Evolutionary conservation across 2,888 invertebrate genomes (phyloP), one percentile per base, ranked within the genome.

Genomic region (Eilema depressum): DNA sequence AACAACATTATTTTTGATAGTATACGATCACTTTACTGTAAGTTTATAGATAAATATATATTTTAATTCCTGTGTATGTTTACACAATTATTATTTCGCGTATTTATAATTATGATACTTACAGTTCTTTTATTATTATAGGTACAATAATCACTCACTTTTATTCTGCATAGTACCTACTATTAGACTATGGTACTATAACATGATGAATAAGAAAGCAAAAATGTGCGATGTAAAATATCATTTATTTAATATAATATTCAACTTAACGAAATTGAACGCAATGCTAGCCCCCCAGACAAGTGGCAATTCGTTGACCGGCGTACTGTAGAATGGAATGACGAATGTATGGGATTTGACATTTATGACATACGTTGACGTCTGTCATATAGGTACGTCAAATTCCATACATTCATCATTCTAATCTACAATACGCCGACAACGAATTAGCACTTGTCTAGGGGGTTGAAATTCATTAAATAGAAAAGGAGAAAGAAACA

Each of bases 211-310:
- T 20, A 47, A 20, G 1, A 20, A 47, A 47, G 20, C 20, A 47
- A 47, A 7, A 7, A 20, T 47, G 20, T 47, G 4, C 5, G 20
- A 17, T 57, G 17, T 56, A 25, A 47, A 47, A 47, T 47, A 63
- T 26, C 20, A 63, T n/a, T n/a, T n/a, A n/a, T n/a, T n/a, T n/a
- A n/a, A n/a, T n/a, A 25, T 25, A 30, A 23, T 3, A 57, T 56
- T 30, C 20, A 25, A 62, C 26, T 30, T 26, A 67, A 62, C 28
- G 70, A 70, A 47, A 47, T 47, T 5, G 20, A 47, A 47, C 20
- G 20, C 47, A n/a, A n/a, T n/a, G n/a, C n/a, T n/a, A n/a, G n/a
- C n/a, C n/a, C n/a, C n/a, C n/a, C n/a, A n/a, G n/a, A n/a, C n/a
- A n/a, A n/a, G n/a, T n/a, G n/a, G n/a, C n/a, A n/a, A n/a, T n/a